A percentile compares a stretch with the other conserved stretches of the same genome.
These are phyloP conservation scores for Clostera curtula DNA, from an alignment of 2,888 invertebrate species.

Conservation along the genomic window DNA sequence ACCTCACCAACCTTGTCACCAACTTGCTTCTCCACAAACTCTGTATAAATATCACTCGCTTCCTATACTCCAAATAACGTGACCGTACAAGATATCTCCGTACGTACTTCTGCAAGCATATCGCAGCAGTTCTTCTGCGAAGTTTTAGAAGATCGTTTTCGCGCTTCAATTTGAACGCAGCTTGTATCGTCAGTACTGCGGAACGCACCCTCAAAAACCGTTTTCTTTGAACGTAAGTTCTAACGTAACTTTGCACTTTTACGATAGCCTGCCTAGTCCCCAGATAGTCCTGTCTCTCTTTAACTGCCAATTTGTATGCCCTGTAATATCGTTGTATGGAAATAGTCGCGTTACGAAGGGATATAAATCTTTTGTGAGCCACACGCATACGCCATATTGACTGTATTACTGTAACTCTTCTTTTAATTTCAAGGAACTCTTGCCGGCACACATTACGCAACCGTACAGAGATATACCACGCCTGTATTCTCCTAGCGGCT, in stretches of 20 bases:
- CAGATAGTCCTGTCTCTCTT: conserved; percentile 30
- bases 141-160: conserved; percentile 25
- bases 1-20: conserved; percentile 44
- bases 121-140: conserved; percentile 34
- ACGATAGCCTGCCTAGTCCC: conserved; percentile 25
- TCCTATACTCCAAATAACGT: conserved; percentile 34
- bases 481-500: conserved; percentile 50
- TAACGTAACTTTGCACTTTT: conserved; percentile 34
- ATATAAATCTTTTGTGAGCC: conserved; percentile 30
- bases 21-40: conserved; percentile 55
- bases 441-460: conserved; percentile 34
- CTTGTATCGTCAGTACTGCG: conserved; percentile 47
- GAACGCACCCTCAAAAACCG: conserved; percentile 34
- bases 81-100: conserved; percentile 42
- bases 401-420: conserved; percentile 43
- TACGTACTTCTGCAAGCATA: conserved; percentile 49
- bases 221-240: conserved; percentile 37
- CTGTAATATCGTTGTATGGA: conserved; percentile 57
- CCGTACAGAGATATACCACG: conserved; percentile 43
- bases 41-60: conserved; percentile 46
- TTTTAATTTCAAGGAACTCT: conserved; percentile 34
- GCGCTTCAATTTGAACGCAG: conserved; percentile 44
- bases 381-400: conserved; percentile 45
- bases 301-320: conserved; percentile 31
- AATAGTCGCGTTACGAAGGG: conserved; percentile 29